These are phyloP conservation scores for Linepithema humile DNA, from an alignment of 1,140 invertebrate genomes.

Conservation along the genomic window DNA sequence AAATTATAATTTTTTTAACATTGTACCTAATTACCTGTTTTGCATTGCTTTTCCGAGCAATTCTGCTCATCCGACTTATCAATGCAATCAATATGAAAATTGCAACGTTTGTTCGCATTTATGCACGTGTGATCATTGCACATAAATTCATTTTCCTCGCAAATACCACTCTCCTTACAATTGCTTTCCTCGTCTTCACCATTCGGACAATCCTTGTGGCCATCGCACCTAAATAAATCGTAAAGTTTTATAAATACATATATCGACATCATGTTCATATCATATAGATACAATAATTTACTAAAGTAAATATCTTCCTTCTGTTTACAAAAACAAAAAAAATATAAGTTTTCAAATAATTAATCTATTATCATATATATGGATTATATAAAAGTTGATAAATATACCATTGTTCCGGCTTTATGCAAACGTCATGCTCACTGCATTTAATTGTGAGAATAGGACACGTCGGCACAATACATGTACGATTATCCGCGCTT, in stretches of 20 bases:
- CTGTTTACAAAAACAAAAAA: too few species aligned
- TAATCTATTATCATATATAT: background rate
- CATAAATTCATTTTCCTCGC: conserved; percentile 82
- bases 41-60: conserved; percentile 82
- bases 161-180: conserved; percentile 78
- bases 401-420: conserved; percentile 64
- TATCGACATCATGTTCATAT: background rate
- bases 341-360: too few species aligned
- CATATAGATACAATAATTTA: background rate
- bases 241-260: background rate
- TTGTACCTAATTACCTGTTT: conserved; percentile 70
- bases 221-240: conserved; percentile 86
- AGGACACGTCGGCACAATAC: conserved; percentile 83
- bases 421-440: conserved; percentile 83
- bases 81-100: conserved; percentile 89
- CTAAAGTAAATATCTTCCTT: too few species aligned
- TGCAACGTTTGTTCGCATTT: conserved; percentile 87
- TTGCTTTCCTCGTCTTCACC: conserved; percentile 87
- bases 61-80: conserved; percentile 91
- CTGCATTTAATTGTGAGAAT: conserved; percentile 85
- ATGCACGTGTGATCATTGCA: conserved; percentile 88
- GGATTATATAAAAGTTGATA: background rate
- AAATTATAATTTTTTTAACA: too few species aligned
- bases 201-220: conserved; percentile 87
- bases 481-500: conserved; percentile 83